A percentile compares a stretch with the other conserved stretches of the same genome.
These are phyloP conservation scores for Dryadula phaetusa DNA, from an alignment of 2,888 invertebrate species.

Conservation along the genomic window DNA sequence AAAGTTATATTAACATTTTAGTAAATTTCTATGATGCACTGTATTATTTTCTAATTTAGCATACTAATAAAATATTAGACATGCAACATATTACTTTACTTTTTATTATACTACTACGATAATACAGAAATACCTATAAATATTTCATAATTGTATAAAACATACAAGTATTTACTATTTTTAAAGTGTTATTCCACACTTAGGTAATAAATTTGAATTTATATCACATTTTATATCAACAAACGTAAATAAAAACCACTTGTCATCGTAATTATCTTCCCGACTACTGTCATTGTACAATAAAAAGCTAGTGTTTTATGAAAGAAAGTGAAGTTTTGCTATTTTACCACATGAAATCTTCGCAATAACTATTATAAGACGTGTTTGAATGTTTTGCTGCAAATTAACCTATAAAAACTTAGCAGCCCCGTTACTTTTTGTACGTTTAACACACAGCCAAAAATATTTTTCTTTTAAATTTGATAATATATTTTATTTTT, in stretches of 20 bases:
- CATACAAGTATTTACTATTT: too few species aligned
- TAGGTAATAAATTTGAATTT: not conserved
- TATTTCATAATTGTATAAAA: too few species aligned
- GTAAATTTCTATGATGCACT: not conserved
- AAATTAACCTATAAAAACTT: not conserved
- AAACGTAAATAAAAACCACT: not conserved
- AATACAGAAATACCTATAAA: not conserved
- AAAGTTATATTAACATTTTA: not conserved
- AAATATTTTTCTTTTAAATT: too few species aligned
- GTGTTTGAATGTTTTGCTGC: not conserved
- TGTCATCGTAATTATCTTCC: constrained; percentile 2
- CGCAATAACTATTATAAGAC: constrained; percentile 33
- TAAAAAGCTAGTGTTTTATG: constrained; percentile 27
- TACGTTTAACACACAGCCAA: too few species aligned
- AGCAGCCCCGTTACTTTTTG: not conserved
- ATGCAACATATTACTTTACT: too few species aligned
- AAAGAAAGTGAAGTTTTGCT: constrained; percentile 24
- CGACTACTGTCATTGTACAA: constrained; percentile 5
- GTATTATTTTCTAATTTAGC: not conserved
- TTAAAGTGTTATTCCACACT: too few species aligned
- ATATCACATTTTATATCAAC: not conserved
- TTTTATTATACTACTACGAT: too few species aligned
- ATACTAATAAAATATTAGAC: not conserved
- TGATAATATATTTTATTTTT: too few species aligned
- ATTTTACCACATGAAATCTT: constrained; percentile 20